phyloP scores from a whole-genome alignment of 1,140 invertebrate species.

The Achatina immaculata region DNA sequence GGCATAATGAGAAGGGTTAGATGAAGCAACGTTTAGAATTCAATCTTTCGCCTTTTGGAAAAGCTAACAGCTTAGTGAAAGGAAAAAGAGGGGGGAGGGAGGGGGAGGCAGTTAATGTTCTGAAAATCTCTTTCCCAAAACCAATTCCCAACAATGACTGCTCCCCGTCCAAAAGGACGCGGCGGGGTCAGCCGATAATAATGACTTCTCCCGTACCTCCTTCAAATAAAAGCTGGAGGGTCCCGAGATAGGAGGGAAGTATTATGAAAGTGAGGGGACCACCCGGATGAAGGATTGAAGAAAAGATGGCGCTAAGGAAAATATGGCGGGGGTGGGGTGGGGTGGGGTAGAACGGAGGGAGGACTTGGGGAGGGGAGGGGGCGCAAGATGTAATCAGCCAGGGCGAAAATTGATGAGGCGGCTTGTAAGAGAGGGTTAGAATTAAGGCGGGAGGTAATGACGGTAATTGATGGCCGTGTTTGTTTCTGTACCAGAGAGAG shows the following conservation, averaged over 20 bases:
- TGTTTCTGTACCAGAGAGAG: background rate
- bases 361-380: background rate
- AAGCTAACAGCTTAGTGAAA: background rate
- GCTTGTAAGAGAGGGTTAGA: background rate
- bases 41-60: background rate
- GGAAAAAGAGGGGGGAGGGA: no score
- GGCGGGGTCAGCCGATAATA: background rate
- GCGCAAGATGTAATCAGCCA: background rate
- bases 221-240: background rate
- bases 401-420: background rate
- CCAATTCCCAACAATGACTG: conserved; percentile 4
- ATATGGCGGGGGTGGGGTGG: background rate
- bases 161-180: background rate
- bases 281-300: background rate
- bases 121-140: background rate
- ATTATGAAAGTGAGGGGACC: background rate
- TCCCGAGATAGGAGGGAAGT: background rate
- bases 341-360: no score
- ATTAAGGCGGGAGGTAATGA: background rate
- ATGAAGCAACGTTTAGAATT: conserved; percentile 8
- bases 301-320: background rate
- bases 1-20: no score
- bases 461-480: background rate
- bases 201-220: background rate
- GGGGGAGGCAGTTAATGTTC: background rate